Conservation (phyloP, 2,888 invertebrate species). For the Agrochola lychnidis region DNA sequence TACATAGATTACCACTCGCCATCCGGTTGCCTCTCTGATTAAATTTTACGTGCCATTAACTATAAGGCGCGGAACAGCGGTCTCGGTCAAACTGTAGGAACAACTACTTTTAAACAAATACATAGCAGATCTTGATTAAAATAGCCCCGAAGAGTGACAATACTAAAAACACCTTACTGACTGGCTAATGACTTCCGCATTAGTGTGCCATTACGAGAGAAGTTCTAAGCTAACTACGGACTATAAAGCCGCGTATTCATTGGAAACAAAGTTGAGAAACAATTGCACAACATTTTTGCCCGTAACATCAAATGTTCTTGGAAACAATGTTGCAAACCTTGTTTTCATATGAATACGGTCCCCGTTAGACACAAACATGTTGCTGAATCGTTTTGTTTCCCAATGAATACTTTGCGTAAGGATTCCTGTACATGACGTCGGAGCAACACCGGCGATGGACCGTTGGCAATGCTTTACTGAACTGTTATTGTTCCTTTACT, state of each 20-base stretch:
- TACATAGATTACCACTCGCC: no score
- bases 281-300: not conserved
- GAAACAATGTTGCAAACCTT: not conserved
- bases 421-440: no score
- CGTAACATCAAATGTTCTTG: not conserved
- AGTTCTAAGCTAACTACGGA: not conserved
- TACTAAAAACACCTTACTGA: no score
- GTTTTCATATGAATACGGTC: not conserved
- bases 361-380: not conserved
- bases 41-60: no score
- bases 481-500: no score
- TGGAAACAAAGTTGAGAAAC: not conserved
- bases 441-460: no score
- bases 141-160: not conserved
- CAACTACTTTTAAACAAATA: not conserved
- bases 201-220: not conserved
- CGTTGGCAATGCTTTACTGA: no score
- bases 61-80: no score
- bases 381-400: not conserved
- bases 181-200: not conserved
- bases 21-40: no score
- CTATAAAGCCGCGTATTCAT: not conserved
- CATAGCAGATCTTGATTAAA: not conserved
- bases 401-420: no score
- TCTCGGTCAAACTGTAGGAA: no score